Conservation (phyloP, 2,888 invertebrate species). For the Frankliniella fusca region DNA sequence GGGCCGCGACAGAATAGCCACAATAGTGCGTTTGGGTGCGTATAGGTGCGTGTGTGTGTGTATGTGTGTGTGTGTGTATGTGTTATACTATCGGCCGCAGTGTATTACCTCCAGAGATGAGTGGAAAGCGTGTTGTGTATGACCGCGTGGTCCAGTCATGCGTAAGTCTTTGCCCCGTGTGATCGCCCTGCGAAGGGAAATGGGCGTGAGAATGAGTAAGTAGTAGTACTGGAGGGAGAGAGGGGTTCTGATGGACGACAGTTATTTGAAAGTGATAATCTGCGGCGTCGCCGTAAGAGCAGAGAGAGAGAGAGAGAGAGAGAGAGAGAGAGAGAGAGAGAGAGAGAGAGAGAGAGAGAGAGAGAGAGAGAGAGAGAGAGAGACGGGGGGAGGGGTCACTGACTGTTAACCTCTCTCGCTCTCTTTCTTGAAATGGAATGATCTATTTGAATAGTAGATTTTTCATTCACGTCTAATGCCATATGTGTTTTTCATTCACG, state of each 20-base stretch:
- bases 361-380: constrained; percentile 18
- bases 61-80: not conserved
- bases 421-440: too few relatives aligned
- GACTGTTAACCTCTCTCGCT: not conserved
- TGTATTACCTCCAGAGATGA: too few relatives aligned
- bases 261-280: not conserved
- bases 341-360: constrained; percentile 18
- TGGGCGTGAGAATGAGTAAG: too few relatives aligned
- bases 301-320: not conserved
- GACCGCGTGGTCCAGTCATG: too few relatives aligned
- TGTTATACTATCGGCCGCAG: not conserved
- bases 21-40: too few relatives aligned
- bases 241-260: not conserved
- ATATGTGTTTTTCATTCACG: too few relatives aligned
- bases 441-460: too few relatives aligned
- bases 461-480: too few relatives aligned
- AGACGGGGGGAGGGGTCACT: not conserved
- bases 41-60: not conserved
- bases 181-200: too few relatives aligned
- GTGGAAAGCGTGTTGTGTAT: too few relatives aligned
- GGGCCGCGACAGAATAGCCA: too few relatives aligned
- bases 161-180: too few relatives aligned
- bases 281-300: not conserved
- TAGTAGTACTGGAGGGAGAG: not conserved
- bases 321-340: not conserved